Conservation (phyloP, 2,797 vertebrate species). For the Heteromormyrus szaboi region DNA sequence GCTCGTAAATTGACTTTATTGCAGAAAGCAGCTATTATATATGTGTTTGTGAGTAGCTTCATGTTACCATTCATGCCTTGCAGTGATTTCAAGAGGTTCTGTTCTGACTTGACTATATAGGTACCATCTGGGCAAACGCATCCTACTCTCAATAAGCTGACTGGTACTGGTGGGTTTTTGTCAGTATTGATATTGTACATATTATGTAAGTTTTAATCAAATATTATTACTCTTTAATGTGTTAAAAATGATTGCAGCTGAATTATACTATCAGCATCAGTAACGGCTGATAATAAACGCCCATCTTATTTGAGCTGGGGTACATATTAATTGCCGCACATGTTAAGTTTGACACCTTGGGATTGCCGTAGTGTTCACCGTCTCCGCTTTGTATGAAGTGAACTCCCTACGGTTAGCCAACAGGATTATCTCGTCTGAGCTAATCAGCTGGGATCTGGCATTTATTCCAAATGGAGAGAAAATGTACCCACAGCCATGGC, state of each 20-base stretch:
- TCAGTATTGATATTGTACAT: neutral
- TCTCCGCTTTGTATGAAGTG: constrained; percentile 35
- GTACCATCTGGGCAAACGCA: neutral
- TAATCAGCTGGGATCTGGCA: constrained; percentile 68
- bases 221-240: neutral
- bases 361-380: neutral
- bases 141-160: neutral
- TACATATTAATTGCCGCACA: neutral
- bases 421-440: constrained; percentile 63
- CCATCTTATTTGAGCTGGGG: neutral
- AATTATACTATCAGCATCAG: neutral
- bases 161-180: neutral
- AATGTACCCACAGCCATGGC: constrained; percentile 65
- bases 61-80: neutral
- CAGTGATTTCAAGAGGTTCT: neutral
- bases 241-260: neutral
- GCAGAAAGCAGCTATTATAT: neutral
- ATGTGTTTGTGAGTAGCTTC: neutral
- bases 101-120: neutral
- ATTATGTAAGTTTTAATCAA: neutral
- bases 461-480: constrained; percentile 65
- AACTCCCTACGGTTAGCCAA: constrained; percentile 65
- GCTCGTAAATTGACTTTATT: neutral
- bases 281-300: neutral
- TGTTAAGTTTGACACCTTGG: neutral